Percentiles rank a stretch among this genome's conserved stretches.
Evolutionary conservation across 1,140 invertebrate genomes (phyloP).

Genomic region (Liolophura sinensis): DNA sequence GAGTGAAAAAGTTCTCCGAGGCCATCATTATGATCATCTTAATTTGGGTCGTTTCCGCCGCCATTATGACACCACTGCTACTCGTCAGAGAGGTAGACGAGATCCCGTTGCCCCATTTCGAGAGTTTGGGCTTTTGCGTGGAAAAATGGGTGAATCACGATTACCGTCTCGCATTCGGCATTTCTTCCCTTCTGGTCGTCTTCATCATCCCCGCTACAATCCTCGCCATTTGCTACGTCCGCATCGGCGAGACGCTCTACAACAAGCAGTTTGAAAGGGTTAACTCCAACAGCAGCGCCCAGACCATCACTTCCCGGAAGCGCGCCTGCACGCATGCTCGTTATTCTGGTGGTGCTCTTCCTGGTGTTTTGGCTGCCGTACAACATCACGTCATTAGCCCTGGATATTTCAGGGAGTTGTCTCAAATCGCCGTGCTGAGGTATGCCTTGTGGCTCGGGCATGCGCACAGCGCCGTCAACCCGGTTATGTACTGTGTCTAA

Average conservation of each 20-base stretch:
- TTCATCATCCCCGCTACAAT: slow-evolving; percentile 57
- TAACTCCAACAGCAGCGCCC: slow-evolving; percentile 61
- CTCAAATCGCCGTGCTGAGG: slow-evolving; percentile 41
- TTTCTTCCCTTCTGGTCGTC: slow-evolving; percentile 59
- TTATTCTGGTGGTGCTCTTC: slow-evolving; percentile 87
- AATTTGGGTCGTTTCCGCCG: slow-evolving; percentile 69
- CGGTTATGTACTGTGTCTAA: slow-evolving; percentile 73
- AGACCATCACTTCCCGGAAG: slow-evolving; percentile 63
- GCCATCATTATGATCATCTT: slow-evolving; percentile 64
- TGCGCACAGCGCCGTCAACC: slow-evolving; percentile 74
- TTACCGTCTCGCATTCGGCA: background rate
- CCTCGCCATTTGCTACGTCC: slow-evolving; percentile 58
- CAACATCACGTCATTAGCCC: slow-evolving; percentile 67
- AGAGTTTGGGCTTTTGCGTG: background rate
- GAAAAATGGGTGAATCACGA: background rate
- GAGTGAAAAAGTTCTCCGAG: slow-evolving; percentile 50
- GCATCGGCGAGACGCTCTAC: slow-evolving; percentile 58
- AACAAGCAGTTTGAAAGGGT: slow-evolving; percentile 60
- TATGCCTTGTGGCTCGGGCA: slow-evolving; percentile 71
- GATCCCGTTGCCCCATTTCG: background rate
- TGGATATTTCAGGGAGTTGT: slow-evolving; percentile 61
- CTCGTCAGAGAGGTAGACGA: slow-evolving; percentile 55
- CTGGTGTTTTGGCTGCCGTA: slow-evolving; percentile 88
- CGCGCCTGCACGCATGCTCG: slow-evolving; percentile 86
- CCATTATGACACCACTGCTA: slow-evolving; percentile 69